Evolutionary conservation across 2,797 vertebrate species (phyloP).

Genomic region (Esox lucius): DNA sequence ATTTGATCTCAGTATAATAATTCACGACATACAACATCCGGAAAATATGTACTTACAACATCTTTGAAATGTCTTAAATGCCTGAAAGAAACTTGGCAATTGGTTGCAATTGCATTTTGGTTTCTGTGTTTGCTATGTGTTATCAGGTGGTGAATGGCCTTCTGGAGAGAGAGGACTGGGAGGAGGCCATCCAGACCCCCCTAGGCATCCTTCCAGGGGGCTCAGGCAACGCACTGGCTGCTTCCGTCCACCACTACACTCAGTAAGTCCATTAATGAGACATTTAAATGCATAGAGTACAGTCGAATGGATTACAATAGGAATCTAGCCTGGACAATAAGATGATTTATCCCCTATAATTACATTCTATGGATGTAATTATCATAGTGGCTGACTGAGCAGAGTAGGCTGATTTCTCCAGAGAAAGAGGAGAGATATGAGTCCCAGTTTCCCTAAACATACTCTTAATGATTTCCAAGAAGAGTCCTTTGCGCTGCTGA

Average conservation of each 20-base stretch:
- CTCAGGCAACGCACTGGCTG: slow-evolving; percentile 81
- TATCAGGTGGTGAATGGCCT: slow-evolving; percentile 83
- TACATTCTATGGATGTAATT: slow-evolving; percentile 55
- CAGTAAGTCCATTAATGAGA: slow-evolving; percentile 75
- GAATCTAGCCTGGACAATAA: slow-evolving; percentile 30
- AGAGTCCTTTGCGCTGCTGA: slow-evolving; percentile 50
- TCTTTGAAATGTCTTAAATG: no score
- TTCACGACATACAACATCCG: no score
- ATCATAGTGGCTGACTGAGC: slow-evolving; percentile 64
- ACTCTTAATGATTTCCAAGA: slow-evolving; percentile 24
- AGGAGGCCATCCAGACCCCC: slow-evolving; percentile 70
- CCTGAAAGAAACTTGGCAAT: no score
- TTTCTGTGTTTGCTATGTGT: neutral
- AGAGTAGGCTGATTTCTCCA: slow-evolving; percentile 43
- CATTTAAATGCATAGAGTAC: slow-evolving; percentile 73
- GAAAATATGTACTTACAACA: no score
- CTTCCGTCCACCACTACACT: slow-evolving; percentile 81
- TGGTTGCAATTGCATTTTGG: no score
- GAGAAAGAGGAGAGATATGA: slow-evolving; percentile 32
- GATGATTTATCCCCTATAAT: slow-evolving; percentile 52
- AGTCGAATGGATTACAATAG: slow-evolving; percentile 24
- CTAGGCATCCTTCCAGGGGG: slow-evolving; percentile 82
- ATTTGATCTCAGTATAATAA: no score
- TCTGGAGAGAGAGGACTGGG: slow-evolving; percentile 83
- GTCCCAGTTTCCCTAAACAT: slow-evolving; percentile 13